These are phyloP conservation scores for Athalia rosae DNA, from an alignment of 2,888 invertebrate species.

Conservation along the genomic window DNA sequence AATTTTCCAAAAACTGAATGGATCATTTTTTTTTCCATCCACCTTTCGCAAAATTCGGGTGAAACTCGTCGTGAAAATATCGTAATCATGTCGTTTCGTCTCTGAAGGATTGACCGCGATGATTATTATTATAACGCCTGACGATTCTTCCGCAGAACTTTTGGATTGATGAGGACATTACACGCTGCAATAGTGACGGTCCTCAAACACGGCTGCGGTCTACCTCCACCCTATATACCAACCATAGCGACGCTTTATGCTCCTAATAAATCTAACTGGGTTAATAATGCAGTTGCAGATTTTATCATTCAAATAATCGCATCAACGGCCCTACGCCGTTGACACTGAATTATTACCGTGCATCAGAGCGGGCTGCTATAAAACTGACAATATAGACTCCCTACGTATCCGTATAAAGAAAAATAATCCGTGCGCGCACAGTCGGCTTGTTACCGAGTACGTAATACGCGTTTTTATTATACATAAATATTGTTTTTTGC, in stretches of 20 bases:
- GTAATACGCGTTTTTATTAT: not conserved
- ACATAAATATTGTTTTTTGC: not conserved
- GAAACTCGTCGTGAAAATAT: no score
- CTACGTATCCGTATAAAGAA: not conserved
- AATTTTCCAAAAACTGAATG: no score
- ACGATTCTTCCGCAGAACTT: not conserved
- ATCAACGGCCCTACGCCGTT: not conserved
- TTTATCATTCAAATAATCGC: constrained; percentile 36
- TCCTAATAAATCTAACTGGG: constrained; percentile 39
- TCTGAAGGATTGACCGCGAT: no score
- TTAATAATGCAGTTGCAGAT: constrained; percentile 37
- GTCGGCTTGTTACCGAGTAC: not conserved
- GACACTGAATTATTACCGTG: constrained; percentile 37
- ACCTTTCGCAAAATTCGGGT: no score
- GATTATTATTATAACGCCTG: not conserved
- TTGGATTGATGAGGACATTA: no score
- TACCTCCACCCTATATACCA: not conserved
- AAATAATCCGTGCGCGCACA: not conserved
- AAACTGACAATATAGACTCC: constrained; percentile 39
- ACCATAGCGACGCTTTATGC: constrained; percentile 23
- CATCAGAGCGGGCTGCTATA: not conserved
- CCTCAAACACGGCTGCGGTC: not conserved
- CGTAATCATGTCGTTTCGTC: no score
- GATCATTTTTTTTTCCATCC: no score
- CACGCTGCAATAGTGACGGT: no score